phyloP scores from a whole-genome alignment of 2,113 vertebrate species.

The Odontesthes bonariensis region DNA sequence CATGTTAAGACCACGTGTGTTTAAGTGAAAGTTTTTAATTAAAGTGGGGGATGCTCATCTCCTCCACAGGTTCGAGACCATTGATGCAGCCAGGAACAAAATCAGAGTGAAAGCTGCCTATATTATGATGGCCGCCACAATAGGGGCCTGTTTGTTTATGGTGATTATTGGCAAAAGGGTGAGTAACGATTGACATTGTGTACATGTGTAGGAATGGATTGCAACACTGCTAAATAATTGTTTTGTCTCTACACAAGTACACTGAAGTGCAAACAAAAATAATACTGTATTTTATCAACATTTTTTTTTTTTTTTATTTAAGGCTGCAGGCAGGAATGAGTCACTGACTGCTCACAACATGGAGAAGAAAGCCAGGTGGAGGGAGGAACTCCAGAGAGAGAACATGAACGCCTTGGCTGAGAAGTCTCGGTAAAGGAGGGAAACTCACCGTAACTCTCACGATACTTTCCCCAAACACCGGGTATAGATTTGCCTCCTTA shows the following conservation, averaged over 20 bases:
- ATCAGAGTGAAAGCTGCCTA: slow-evolving; percentile 89
- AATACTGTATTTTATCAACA: too few relatives aligned
- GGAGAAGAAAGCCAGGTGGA: slow-evolving; percentile 88
- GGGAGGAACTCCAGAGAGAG: slow-evolving; percentile 60
- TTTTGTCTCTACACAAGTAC: too few relatives aligned
- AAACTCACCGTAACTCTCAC: too few relatives aligned
- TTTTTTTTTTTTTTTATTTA: not conserved
- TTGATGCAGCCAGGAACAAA: slow-evolving; percentile 88
- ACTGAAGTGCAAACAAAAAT: too few relatives aligned
- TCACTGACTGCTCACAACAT: slow-evolving; percentile 84
- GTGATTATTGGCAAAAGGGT: slow-evolving; percentile 89
- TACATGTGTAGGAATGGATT: not conserved
- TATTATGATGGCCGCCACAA: slow-evolving; percentile 86
- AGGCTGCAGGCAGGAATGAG: slow-evolving; percentile 86
- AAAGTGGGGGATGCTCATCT: not conserved
- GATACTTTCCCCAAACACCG: not conserved
- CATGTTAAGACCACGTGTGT: too few relatives aligned
- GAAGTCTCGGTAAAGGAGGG: slow-evolving; percentile 71
- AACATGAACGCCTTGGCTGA: slow-evolving; percentile 11
- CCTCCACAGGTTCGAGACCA: slow-evolving; percentile 85
- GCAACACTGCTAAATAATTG: too few relatives aligned
- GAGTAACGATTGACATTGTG: slow-evolving; percentile 49
- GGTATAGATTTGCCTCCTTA: not conserved
- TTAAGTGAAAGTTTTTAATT: not conserved
- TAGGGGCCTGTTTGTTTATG: slow-evolving; percentile 85